Evolutionary conservation across 2,797 vertebrate species (phyloP).

Genomic region (Centroberyx gerrardi): DNA sequence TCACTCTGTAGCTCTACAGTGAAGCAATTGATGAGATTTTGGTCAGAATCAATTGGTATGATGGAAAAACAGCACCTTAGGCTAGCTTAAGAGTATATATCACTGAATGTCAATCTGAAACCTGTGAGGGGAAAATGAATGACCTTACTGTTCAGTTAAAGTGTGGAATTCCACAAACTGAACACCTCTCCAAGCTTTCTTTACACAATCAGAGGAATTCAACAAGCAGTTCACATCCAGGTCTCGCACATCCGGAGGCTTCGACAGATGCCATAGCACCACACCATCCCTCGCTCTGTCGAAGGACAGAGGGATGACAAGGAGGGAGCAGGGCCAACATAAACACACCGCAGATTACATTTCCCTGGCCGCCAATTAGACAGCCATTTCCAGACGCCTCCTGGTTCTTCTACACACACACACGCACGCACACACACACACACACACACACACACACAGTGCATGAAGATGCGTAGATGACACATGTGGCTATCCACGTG

Average conservation of each 20-base stretch:
- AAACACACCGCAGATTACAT: constrained; percentile 31
- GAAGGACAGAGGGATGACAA: constrained; percentile 8
- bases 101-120: not conserved
- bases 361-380: constrained; percentile 17
- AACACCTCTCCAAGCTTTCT: not conserved
- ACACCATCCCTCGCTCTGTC: not conserved
- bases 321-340: constrained; percentile 10
- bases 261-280: not conserved
- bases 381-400: constrained; percentile 19
- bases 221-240: not conserved
- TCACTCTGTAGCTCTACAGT: too few species aligned
- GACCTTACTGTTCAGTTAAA: not conserved
- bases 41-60: too few species aligned
- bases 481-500: too few species aligned
- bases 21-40: too few species aligned
- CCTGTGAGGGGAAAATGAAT: too few species aligned
- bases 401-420: not conserved
- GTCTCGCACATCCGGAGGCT: not conserved
- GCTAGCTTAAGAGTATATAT: too few species aligned
- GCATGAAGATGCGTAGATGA: too few species aligned
- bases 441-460: not conserved
- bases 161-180: not conserved
- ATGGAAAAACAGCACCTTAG: too few species aligned
- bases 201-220: not conserved
- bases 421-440: not conserved